Evolutionary conservation across 2,888 invertebrate genomes (phyloP).

Genomic region (Antheraea yamamai): DNA sequence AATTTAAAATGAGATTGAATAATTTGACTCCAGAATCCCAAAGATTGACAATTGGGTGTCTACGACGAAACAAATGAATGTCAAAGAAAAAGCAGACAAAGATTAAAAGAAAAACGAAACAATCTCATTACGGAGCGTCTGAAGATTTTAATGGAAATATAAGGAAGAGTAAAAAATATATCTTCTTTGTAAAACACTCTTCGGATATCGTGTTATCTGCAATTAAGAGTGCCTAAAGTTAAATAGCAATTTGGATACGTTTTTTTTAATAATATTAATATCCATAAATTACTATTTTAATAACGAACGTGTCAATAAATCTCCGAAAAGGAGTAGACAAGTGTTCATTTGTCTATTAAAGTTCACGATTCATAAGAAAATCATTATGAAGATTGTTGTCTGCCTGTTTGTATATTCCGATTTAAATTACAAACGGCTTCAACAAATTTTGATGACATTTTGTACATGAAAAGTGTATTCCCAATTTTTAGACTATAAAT

Average conservation of each 20-base stretch:
- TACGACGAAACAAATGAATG: not conserved
- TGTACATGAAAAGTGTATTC: too few species aligned
- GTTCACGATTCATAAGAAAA: too few species aligned
- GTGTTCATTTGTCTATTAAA: too few species aligned
- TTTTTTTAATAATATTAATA: not conserved
- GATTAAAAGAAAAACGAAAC: constrained; percentile 5
- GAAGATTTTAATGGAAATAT: constrained; percentile 8
- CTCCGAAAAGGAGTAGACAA: too few species aligned
- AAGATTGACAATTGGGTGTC: not conserved
- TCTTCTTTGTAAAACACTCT: not conserved
- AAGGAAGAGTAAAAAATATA: not conserved
- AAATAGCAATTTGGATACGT: not conserved
- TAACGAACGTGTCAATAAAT: not conserved
- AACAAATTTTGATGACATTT: too few species aligned
- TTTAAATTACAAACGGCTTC: too few species aligned
- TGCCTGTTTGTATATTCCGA: too few species aligned
- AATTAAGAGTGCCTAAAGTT: not conserved
- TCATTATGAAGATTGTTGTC: too few species aligned
- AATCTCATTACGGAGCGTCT: constrained; percentile 9
- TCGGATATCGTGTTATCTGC: not conserved
- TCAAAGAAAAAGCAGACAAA: constrained; percentile 1
- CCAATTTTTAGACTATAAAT: too few species aligned
- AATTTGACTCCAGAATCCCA: not conserved
- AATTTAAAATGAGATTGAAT: not conserved
- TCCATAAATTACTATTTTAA: not conserved